A percentile compares a stretch with the other conserved stretches of the same genome.
Evolutionary conservation across 2,113 vertebrate genomes (phyloP).

Genomic region (Saccopteryx leptura): DNA sequence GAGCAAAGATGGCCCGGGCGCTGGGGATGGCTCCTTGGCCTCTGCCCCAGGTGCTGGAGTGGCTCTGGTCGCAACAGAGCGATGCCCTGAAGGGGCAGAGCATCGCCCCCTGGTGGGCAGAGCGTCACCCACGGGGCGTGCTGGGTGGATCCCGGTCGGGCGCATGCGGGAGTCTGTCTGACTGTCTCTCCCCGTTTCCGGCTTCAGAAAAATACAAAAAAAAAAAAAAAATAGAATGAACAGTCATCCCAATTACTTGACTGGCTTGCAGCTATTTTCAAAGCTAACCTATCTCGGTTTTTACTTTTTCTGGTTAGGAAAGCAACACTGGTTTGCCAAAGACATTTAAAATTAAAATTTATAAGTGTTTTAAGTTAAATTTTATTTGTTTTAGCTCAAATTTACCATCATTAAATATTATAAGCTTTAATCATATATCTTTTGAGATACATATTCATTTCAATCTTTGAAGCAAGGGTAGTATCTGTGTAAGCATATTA

Average conservation of each 20-base stretch:
- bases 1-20: too few species aligned
- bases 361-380: background rate
- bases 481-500: conserved; percentile 26
- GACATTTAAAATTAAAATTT: background rate
- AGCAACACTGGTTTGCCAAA: background rate
- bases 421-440: background rate
- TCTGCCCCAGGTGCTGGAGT: too few species aligned
- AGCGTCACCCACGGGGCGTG: too few species aligned
- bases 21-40: too few species aligned
- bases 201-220: too few species aligned
- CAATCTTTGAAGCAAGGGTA: conserved; percentile 13
- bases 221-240: background rate
- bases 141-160: too few species aligned
- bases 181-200: too few species aligned
- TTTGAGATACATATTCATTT: conserved; percentile 22
- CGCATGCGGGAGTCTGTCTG: too few species aligned
- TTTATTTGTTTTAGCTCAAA: background rate
- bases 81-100: too few species aligned
- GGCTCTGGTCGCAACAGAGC: too few species aligned
- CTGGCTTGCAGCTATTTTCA: conserved; percentile 19
- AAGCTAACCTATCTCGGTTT: background rate
- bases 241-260: background rate
- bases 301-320: background rate
- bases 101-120: too few species aligned
- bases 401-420: background rate